Evolutionary conservation across 2,113 vertebrate genomes (phyloP).

Genomic region (Isurus oxyrinchus): DNA sequence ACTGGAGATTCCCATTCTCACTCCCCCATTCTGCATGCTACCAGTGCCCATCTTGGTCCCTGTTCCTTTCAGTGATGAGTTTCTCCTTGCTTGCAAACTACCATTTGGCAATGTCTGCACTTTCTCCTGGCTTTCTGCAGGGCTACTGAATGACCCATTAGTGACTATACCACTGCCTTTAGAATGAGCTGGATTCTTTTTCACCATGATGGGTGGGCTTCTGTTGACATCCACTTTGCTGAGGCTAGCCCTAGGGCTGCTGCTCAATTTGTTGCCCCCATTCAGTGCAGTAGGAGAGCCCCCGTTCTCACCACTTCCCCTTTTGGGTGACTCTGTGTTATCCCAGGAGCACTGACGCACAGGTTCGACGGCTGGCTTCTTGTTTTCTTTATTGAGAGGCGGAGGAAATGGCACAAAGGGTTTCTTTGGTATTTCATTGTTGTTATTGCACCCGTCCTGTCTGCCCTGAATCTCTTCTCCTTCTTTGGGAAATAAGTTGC

Average conservation of each 20-base stretch:
- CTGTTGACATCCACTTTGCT: constrained; percentile 71
- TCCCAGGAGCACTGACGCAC: constrained; percentile 80
- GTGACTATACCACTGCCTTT: constrained; percentile 97
- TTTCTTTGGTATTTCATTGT: constrained; percentile 69
- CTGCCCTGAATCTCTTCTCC: constrained; percentile 55
- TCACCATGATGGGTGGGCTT: constrained; percentile 79
- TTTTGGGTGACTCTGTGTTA: constrained; percentile 67
- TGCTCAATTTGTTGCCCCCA: constrained; percentile 59
- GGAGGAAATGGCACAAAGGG: constrained; percentile 44
- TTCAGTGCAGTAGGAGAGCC: constrained; percentile 52
- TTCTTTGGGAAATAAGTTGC: constrained; percentile 73
- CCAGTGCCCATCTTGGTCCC: constrained; percentile 91
- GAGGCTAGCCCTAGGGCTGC: constrained; percentile 72
- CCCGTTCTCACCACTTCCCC: constrained; percentile 61
- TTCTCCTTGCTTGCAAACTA: constrained; percentile 64
- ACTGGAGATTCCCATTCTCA: constrained; percentile 72
- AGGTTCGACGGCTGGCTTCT: constrained; percentile 61
- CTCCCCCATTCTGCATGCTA: constrained; percentile 64
- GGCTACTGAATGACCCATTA: constrained; percentile 92
- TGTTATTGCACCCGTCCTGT: constrained; percentile 71
- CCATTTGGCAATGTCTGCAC: constrained; percentile 61
- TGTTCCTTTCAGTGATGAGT: constrained; percentile 67
- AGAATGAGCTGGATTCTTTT: constrained; percentile 89
- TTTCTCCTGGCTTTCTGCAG: constrained; percentile 68
- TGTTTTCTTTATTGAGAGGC: constrained; percentile 81